These are phyloP conservation scores for Anguilla rostrata DNA, from an alignment of 2,113 vertebrate genomes.

Conservation along the genomic window DNA sequence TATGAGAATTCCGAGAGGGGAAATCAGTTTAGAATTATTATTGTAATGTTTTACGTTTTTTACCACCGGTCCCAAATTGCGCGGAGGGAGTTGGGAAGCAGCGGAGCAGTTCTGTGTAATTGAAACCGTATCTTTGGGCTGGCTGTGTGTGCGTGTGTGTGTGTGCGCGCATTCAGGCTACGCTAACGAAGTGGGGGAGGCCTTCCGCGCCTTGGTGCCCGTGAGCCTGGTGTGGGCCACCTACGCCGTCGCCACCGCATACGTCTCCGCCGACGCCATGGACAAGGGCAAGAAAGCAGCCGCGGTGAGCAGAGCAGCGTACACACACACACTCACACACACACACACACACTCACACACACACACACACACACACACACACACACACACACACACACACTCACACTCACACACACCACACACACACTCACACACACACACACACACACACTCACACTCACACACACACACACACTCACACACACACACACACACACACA, in stretches of 20 bases:
- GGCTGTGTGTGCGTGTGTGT: background rate
- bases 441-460: too few relatives aligned
- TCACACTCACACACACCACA: too few relatives aligned
- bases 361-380: too few relatives aligned
- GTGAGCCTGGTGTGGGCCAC: constrained; percentile 83
- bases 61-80: constrained; percentile 14
- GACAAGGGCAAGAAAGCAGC: constrained; percentile 91
- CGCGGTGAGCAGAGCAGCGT: constrained; percentile 66
- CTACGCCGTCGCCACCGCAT: constrained; percentile 84
- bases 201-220: constrained; percentile 87
- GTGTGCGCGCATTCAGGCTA: constrained; percentile 73
- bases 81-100: background rate
- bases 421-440: too few relatives aligned
- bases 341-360: background rate
- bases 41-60: constrained; percentile 22
- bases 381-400: too few relatives aligned
- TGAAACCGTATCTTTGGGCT: constrained; percentile 25
- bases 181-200: constrained; percentile 93
- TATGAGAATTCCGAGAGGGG: constrained; percentile 16
- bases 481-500: too few relatives aligned
- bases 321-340: background rate
- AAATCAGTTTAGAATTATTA: constrained; percentile 32
- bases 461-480: too few relatives aligned
- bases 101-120: constrained; percentile 8
- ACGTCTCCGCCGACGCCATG: constrained; percentile 87